These are phyloP conservation scores for Scomberomorus guttatus DNA, from an alignment of 2,797 vertebrate species.

Conservation along the genomic window DNA sequence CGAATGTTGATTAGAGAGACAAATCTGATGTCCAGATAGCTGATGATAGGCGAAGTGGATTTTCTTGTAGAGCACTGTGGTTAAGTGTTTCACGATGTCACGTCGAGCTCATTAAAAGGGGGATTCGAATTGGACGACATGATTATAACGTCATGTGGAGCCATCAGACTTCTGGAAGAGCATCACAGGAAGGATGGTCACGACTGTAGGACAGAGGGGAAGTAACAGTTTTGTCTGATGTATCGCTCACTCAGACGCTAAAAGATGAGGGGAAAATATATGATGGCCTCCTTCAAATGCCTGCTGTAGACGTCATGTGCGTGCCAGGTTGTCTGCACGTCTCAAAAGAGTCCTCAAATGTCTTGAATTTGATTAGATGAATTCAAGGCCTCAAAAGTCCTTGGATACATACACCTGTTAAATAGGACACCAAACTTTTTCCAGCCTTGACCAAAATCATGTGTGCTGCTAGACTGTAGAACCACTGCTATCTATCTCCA, in stretches of 20 bases:
- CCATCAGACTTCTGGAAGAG: conserved; percentile 61
- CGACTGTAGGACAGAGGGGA: conserved; percentile 39
- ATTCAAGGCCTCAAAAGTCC: background rate
- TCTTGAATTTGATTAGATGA: conserved; percentile 27
- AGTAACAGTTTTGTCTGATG: conserved; percentile 47
- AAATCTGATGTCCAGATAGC: conserved; percentile 76
- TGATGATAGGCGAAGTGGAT: conserved; percentile 66
- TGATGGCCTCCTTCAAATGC: conserved; percentile 17
- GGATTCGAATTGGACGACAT: conserved; percentile 57
- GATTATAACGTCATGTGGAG: conserved; percentile 60
- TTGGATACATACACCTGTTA: conserved; percentile 31
- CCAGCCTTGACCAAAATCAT: background rate
- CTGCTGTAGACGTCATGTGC: conserved; percentile 22
- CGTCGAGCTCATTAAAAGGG: conserved; percentile 32
- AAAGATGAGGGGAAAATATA: conserved; percentile 2
- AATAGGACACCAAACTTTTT: background rate
- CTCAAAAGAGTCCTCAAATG: conserved; percentile 29
- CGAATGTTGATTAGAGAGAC: conserved; percentile 75
- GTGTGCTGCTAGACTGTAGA: background rate
- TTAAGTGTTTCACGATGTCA: conserved; percentile 66
- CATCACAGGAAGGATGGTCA: conserved; percentile 63
- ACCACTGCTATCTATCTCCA: background rate
- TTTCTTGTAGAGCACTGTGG: conserved; percentile 48
- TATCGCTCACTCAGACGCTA: conserved; percentile 6
- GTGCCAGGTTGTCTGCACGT: conserved; percentile 32